Evolutionary conservation across 2,113 vertebrate species (phyloP).

Genomic region (Dendropsophus ebraccatus): DNA sequence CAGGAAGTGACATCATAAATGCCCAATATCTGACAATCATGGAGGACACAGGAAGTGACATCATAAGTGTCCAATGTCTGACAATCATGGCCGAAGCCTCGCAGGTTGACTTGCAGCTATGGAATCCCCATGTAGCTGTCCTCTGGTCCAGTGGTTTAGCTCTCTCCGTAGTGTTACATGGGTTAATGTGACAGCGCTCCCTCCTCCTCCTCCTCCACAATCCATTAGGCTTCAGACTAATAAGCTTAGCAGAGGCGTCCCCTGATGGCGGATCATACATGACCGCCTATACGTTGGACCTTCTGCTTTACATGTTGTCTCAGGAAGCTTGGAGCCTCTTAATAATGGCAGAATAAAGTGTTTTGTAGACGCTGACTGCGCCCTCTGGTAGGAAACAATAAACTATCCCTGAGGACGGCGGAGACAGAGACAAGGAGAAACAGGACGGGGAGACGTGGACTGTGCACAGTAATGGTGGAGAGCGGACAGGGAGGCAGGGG

Average conservation of each 20-base stretch:
- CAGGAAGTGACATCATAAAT: too few species aligned
- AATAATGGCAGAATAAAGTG: conserved; percentile 55
- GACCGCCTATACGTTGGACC: conserved; percentile 23
- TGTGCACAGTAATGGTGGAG: background rate
- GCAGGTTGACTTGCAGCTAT: too few species aligned
- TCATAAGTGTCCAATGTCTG: too few species aligned
- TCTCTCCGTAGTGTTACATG: background rate
- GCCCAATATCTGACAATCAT: too few species aligned
- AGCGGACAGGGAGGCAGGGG: too few species aligned
- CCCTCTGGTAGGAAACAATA: background rate
- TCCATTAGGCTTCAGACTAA: conserved; percentile 56
- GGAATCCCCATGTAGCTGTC: too few species aligned
- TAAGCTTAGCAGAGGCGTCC: conserved; percentile 69
- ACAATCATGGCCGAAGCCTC: too few species aligned
- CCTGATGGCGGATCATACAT: conserved; percentile 53
- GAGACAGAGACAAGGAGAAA: background rate
- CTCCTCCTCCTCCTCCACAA: conserved; percentile 32
- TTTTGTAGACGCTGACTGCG: conserved; percentile 29
- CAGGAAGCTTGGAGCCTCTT: conserved; percentile 54
- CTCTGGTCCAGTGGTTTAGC: too few species aligned
- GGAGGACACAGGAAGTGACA: too few species aligned
- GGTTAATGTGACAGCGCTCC: conserved; percentile 30
- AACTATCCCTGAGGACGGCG: conserved; percentile 25
- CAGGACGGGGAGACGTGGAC: conserved; percentile 15
- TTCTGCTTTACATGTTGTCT: conserved; percentile 62